Evolutionary conservation across 1,140 invertebrate species (phyloP).

Genomic region (Antheraea mylitta): DNA sequence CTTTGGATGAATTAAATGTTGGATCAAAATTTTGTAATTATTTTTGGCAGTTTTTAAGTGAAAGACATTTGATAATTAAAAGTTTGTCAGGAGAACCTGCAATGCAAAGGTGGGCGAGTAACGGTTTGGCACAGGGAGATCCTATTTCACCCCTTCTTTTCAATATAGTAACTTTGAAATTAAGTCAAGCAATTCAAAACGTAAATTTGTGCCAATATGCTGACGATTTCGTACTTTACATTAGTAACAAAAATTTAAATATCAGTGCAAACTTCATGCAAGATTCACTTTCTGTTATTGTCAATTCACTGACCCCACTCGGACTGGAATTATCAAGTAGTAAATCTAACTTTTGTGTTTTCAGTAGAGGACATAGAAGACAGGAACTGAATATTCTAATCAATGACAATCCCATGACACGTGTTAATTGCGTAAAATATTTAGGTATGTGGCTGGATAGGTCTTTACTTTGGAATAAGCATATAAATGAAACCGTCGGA

Average conservation of each 20-base stretch:
- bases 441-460: slow-evolving; percentile 29
- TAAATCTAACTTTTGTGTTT: slow-evolving; percentile 31
- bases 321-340: slow-evolving; percentile 22
- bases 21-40: slow-evolving; percentile 25
- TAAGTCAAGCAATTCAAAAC: slow-evolving; percentile 19
- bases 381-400: neutral
- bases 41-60: slow-evolving; percentile 31
- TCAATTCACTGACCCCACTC: neutral
- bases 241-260: slow-evolving; percentile 13
- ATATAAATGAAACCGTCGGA: slow-evolving; percentile 16
- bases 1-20: slow-evolving; percentile 26
- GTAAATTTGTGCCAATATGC: slow-evolving; percentile 29
- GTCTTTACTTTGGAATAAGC: slow-evolving; percentile 21
- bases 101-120: slow-evolving; percentile 18
- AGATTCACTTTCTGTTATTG: neutral
- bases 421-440: slow-evolving; percentile 26
- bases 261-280: slow-evolving; percentile 17
- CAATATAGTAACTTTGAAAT: slow-evolving; percentile 28
- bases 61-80: slow-evolving; percentile 29
- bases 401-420: neutral
- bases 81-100: neutral
- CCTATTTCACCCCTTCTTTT: slow-evolving; percentile 36
- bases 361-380: slow-evolving; percentile 24
- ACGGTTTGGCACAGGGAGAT: slow-evolving; percentile 37
- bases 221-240: slow-evolving; percentile 32